These are phyloP conservation scores for Sinonovacula constricta DNA, from an alignment of 1,140 invertebrate species.

Conservation along the genomic window DNA sequence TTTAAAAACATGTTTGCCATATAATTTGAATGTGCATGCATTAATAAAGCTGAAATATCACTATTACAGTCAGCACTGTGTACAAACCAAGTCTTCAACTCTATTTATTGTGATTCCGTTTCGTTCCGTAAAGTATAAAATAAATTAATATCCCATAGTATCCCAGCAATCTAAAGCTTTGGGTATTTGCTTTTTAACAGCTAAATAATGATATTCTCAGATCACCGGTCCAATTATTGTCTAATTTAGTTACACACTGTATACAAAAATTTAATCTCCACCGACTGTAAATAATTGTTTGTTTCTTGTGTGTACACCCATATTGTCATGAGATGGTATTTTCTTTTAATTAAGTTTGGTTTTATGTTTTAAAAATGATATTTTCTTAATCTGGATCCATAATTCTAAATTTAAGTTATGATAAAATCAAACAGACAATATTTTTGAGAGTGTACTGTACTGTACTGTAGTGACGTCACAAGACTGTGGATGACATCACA, in stretches of 20 bases:
- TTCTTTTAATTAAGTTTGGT: conserved; percentile 38
- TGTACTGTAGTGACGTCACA: conserved; percentile 34
- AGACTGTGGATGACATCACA: conserved; percentile 36
- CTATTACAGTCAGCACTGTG: too few species aligned
- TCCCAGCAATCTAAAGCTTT: conserved; percentile 30
- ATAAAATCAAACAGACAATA: conserved; percentile 38
- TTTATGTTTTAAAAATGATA: conserved; percentile 38
- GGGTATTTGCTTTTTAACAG: conserved; percentile 30
- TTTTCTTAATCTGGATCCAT: conserved; percentile 36
- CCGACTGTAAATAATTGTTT: conserved; percentile 32
- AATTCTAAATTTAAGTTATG: conserved; percentile 38
- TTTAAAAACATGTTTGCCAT: too few species aligned
- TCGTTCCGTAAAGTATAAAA: too few species aligned
- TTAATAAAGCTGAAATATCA: too few species aligned
- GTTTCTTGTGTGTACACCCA: conserved; percentile 33
- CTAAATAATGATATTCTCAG: conserved; percentile 28
- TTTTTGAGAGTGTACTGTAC: conserved; percentile 37
- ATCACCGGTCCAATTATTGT: conserved; percentile 33
- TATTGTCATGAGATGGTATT: conserved; percentile 35
- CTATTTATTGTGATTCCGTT: too few species aligned
- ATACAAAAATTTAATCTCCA: conserved; percentile 34
- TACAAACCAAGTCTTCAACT: too few species aligned
- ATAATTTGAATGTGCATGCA: too few species aligned
- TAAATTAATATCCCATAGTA: too few species aligned
- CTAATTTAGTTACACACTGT: conserved; percentile 34